Conservation (phyloP, 1,140 invertebrate genomes). For the Cyclina sinensis region DNA sequence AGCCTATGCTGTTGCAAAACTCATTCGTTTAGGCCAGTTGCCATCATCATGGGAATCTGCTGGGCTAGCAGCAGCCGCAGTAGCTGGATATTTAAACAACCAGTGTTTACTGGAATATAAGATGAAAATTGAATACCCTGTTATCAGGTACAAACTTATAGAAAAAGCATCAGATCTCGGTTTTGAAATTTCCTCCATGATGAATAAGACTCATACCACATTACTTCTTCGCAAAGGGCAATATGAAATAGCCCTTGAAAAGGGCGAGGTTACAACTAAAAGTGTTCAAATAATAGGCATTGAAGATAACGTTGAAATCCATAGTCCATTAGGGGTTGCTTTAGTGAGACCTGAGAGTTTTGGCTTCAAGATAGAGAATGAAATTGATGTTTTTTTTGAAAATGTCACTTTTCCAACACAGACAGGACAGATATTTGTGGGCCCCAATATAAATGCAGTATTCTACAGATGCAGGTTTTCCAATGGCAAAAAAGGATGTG, state of each 20-base stretch:
- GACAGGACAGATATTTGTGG: not conserved
- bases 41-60: not conserved
- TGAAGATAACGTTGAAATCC: slow-evolving; percentile 17
- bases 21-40: not conserved
- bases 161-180: not conserved
- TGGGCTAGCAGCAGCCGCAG: slow-evolving; percentile 28
- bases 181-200: not conserved
- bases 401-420: not conserved
- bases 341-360: not conserved
- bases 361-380: not conserved
- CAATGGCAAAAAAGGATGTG: slow-evolving; percentile 25
- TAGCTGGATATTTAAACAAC: slow-evolving; percentile 2
- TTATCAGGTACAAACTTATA: not conserved
- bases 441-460: not conserved
- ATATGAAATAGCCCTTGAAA: not conserved
- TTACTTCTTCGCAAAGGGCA: not conserved
- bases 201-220: not conserved
- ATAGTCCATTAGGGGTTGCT: not conserved
- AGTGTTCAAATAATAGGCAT: slow-evolving; percentile 28
- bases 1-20: slow-evolving; percentile 2
- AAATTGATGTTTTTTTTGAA: slow-evolving; percentile 11
- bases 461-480: slow-evolving; percentile 26
- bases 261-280: not conserved
- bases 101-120: not conserved
- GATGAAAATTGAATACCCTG: slow-evolving; percentile 15